Percentiles rank a stretch among this genome's conserved stretches.
Conservation (phyloP, 92 coral and sea anemone species). For the Zoanthus sociatus region DNA sequence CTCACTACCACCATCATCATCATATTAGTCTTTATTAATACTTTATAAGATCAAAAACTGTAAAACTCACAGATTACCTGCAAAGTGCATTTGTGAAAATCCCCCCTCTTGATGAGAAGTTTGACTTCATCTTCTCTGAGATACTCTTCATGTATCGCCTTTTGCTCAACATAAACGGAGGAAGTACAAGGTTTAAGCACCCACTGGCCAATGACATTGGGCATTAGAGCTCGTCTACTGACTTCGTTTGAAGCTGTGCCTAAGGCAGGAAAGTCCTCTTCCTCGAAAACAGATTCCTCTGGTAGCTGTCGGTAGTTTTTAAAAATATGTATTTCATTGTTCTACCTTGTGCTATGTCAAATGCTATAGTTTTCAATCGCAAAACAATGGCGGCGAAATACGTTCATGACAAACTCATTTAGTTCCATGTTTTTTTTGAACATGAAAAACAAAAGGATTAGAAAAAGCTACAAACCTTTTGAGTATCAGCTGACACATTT, state of each 20-base stretch:
- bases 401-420: neutral
- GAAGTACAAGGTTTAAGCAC: slow-evolving; percentile 73
- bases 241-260: slow-evolving; percentile 11
- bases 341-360: no score
- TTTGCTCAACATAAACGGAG: slow-evolving; percentile 66
- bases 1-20: no score
- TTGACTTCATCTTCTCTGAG: slow-evolving; percentile 63
- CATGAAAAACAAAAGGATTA: neutral
- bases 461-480: slow-evolving; percentile 24
- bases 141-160: slow-evolving; percentile 66
- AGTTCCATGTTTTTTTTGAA: neutral
- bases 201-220: slow-evolving; percentile 65
- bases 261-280: slow-evolving; percentile 36
- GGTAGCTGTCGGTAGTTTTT: neutral
- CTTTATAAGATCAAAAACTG: neutral
- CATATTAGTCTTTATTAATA: no score
- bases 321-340: neutral
- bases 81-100: slow-evolving; percentile 67
- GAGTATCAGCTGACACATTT: neutral
- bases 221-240: slow-evolving; percentile 26
- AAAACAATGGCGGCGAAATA: neutral
- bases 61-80: slow-evolving; percentile 21
- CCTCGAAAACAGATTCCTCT: slow-evolving; percentile 16
- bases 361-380: no score
- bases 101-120: slow-evolving; percentile 55